These are phyloP conservation scores for Cancer borealis DNA, from an alignment of 2,888 invertebrate species.

Conservation along the genomic window DNA sequence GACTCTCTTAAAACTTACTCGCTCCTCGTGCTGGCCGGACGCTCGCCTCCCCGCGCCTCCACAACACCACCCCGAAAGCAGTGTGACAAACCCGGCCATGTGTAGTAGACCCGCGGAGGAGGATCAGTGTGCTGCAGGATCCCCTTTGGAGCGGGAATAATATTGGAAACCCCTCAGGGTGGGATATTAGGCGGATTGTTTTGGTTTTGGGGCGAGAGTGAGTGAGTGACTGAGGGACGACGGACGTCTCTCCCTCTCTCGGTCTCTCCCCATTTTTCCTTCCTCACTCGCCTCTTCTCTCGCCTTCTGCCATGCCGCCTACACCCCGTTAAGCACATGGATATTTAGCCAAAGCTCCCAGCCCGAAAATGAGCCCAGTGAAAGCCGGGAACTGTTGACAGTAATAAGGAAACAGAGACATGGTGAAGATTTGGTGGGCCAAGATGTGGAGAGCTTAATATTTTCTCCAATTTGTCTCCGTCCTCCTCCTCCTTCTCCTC, in stretches of 20 bases:
- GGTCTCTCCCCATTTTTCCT: not conserved
- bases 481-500: not conserved
- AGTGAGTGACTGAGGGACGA: not conserved
- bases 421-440: not conserved
- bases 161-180: not conserved
- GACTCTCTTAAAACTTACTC: slow-evolving; percentile 75
- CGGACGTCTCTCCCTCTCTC: slow-evolving; percentile 16
- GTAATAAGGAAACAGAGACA: not conserved
- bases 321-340: not conserved
- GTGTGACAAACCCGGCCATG: slow-evolving; percentile 6
- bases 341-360: not conserved
- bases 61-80: not conserved
- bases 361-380: slow-evolving; percentile 20
- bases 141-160: slow-evolving; percentile 34
- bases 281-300: not conserved
- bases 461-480: not conserved
- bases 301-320: not conserved
- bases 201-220: slow-evolving; percentile 4
- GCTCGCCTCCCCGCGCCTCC: slow-evolving; percentile 30
- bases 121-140: slow-evolving; percentile 3
- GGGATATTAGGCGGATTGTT: not conserved
- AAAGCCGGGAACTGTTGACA: slow-evolving; percentile 23
- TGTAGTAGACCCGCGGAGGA: not conserved
- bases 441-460: slow-evolving; percentile 12
- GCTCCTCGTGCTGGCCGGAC: slow-evolving; percentile 64